Evolutionary conservation across 2,797 vertebrate genomes (phyloP).

Genomic region (Periophthalmus magnuspinnatus): DNA sequence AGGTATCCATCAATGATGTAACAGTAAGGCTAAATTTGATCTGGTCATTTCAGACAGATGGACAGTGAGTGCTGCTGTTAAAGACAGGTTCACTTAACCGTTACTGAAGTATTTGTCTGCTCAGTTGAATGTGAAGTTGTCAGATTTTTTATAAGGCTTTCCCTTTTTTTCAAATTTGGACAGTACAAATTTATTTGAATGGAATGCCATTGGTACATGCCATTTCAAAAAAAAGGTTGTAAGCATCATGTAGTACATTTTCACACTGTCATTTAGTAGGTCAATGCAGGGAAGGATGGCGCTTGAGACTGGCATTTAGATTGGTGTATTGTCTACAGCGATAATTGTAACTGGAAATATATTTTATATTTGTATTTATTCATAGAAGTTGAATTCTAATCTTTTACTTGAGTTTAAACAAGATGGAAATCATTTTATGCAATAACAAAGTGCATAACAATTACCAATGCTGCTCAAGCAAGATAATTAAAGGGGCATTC

Average conservation of each 20-base stretch:
- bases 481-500: neutral
- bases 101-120: slow-evolving; percentile 2
- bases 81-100: neutral
- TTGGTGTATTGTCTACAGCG: no score
- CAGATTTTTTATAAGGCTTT: neutral
- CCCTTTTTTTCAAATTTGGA: neutral
- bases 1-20: slow-evolving; percentile 58
- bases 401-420: no score
- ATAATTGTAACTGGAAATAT: no score
- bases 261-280: no score
- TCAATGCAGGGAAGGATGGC: no score
- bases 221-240: no score
- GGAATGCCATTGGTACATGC: no score
- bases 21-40: slow-evolving; percentile 62
- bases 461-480: neutral
- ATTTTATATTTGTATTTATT: no score
- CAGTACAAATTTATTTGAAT: neutral
- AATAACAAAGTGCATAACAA: neutral
- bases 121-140: neutral
- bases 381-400: no score
- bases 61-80: slow-evolving; percentile 13
- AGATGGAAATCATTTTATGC: neutral
- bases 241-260: no score
- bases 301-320: no score
- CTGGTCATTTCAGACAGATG: slow-evolving; percentile 17